phyloP scores from a whole-genome alignment of 2,113 vertebrate genomes.

The Pseudonaja textilis region DNA sequence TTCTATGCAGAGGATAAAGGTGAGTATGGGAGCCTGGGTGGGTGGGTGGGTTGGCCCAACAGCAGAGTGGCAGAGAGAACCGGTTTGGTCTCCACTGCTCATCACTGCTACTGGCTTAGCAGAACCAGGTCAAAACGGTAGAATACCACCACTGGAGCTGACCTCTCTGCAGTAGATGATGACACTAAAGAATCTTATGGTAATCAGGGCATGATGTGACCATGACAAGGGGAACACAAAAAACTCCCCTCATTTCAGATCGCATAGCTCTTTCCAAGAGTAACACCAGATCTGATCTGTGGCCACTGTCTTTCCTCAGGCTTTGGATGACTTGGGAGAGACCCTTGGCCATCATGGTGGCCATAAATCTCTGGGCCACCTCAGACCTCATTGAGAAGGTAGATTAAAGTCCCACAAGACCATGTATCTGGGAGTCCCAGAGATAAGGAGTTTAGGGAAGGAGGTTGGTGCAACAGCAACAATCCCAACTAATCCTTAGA shows the following conservation, averaged over 20 bases:
- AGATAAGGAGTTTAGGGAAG: neutral
- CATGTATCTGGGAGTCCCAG: neutral
- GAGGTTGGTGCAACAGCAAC: neutral
- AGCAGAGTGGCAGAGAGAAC: too few relatives aligned
- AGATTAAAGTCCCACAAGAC: neutral
- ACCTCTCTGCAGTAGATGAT: neutral
- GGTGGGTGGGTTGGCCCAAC: too few relatives aligned
- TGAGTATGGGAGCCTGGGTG: too few relatives aligned
- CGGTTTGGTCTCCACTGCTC: too few relatives aligned
- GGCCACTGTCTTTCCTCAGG: neutral
- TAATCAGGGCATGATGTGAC: neutral
- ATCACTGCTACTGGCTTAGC: too few relatives aligned
- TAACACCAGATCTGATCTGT: neutral
- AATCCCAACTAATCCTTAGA: neutral
- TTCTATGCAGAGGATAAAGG: too few relatives aligned
- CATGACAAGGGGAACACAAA: neutral
- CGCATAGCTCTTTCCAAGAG: neutral
- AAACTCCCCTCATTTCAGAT: neutral
- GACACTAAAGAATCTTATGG: neutral
- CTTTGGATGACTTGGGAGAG: neutral
- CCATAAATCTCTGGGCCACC: neutral
- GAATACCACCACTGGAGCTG: neutral
- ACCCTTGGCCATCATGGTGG: neutral
- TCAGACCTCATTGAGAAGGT: neutral
- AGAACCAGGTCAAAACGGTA: too few relatives aligned